phyloP scores from a whole-genome alignment of 30 jellyfish, hydroid and myxozoan genomes.

The Cassiopea xamachana region DNA sequence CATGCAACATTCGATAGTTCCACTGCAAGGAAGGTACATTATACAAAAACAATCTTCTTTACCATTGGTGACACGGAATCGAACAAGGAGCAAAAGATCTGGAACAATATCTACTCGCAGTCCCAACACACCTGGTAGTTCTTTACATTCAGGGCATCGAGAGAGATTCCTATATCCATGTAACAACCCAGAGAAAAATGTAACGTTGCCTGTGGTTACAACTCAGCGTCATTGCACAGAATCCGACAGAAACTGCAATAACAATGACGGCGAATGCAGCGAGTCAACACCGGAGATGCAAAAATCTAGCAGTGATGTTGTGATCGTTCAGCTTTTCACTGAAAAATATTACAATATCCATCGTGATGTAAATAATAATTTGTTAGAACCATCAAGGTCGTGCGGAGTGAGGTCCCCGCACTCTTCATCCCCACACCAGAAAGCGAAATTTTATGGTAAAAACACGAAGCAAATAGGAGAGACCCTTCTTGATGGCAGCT shows the following conservation, averaged over 20 bases:
- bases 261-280: not conserved
- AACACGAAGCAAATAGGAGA: not conserved
- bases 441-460: not conserved
- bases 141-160: slow-evolving; percentile 5
- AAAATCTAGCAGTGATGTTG: slow-evolving; percentile 17
- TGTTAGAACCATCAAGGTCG: not conserved
- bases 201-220: slow-evolving; percentile 16
- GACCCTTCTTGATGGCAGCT: not conserved
- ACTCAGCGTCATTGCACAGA: not conserved
- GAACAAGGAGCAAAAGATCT: not conserved
- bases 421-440: not conserved
- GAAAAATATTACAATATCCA: slow-evolving; percentile 7
- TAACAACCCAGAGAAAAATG: not conserved
- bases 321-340: slow-evolving; percentile 37
- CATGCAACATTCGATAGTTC: slow-evolving; percentile 18
- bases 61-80: slow-evolving; percentile 3
- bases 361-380: not conserved
- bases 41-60: not conserved
- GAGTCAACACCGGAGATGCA: not conserved
- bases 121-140: not conserved
- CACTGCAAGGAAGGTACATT: not conserved
- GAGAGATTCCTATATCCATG: not conserved
- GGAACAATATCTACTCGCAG: not conserved
- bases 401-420: slow-evolving; percentile 14
- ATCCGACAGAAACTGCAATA: not conserved